Evolutionary conservation across 2,888 invertebrate genomes (phyloP), one percentile per base, ranked within the genome.

Genomic region (Serripes groenlandicus): DNA sequence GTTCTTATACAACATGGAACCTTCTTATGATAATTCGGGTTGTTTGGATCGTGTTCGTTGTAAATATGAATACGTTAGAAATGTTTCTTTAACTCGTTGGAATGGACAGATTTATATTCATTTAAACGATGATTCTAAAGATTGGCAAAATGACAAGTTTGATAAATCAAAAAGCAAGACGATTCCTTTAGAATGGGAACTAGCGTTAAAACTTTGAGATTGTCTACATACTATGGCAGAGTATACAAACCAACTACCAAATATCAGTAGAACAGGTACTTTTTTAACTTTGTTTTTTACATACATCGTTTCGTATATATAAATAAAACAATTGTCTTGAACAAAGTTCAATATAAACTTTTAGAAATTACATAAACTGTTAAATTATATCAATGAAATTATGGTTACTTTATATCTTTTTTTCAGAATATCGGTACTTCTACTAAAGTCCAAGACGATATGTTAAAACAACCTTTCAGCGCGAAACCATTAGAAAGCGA

Each of bases 21-120:
- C 52, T n/a, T n/a, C 52, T n/a, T 52, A n/a, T 52, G 52, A 72
- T 3, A 3, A n/a, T 9, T 56, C 72, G n/a, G 72, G 72, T 23
- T 72, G 56, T 72, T 56, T 72, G 34, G 34, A n/a, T 58, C 52
- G 30, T 30, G 72, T 58, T 21, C 30, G 37, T 32, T 30, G 72
- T 34, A 72, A 72, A 58, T 72, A 54, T 72, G 72, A 18, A n/a
- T 72, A 72, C 35, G 37, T 56, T 4, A 56, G 72, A 58, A 56
- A 35, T 34, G 34, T 72, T 32, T 56, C 56, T 11, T 58, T 72
- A 56, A 72, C 58, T 23, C 56, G 58, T n/a, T 72, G 72, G 58
- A 56, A 58, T 32, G 60, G n/a, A 32, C 54, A 32, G 15, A 23
- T 35, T 4, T 58, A 58, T 35, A 23, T 72, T 15, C 72, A 56